Evolutionary conservation across 2,888 invertebrate species (phyloP), one percentile per base, ranked within the genome.

Genomic region (Oscheius sp.): DNA sequence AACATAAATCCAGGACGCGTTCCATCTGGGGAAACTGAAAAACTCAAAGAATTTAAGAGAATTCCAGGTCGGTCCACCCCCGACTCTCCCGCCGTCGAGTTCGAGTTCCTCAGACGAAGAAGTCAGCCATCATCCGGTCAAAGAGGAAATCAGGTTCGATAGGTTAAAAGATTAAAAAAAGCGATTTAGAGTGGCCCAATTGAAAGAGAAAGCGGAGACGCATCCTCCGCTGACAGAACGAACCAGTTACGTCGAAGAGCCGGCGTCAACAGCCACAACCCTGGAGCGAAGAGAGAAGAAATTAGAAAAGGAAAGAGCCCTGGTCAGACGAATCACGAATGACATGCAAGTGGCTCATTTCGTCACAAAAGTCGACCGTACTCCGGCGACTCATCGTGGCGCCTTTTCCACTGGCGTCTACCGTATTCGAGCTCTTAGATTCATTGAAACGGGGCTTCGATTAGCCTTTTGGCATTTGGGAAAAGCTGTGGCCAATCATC

Each of bases 401-500:
- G 78, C 70, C 31, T 73, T 74, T 42, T 73, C 78, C 3, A 71
- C 70, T 31, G 80, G 76, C n/a, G 75, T 76, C 46, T 74, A 73
- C 61, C 65, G 77, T 57, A 73, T 84, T 46, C 72, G 79, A 31
- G 53, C 72, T 34, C 75, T 81, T 29, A 78, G 79, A 29, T 79
- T 82, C 57, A 61, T 80, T 27, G 84, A 84, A 69, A 65, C 73
- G 6, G 76, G 72, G 8, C 70, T 81, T 15, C 76, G 82, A 17
- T 71, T 78, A 6, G 58, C 75, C 12, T 74, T 85, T 52, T 85
- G 84, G 80, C 76, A 77, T 25, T 37, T 84, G 39, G 85, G 84
- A 33, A 85, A 85, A 65, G 71, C 81, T 17, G 68, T 80, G 17
- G 79, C 83, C n/a, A 77, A 79, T 50, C 75, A 73, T 23, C 70